phyloP scores from a whole-genome alignment of 2,888 invertebrate genomes.

The Protula sp. region DNA sequence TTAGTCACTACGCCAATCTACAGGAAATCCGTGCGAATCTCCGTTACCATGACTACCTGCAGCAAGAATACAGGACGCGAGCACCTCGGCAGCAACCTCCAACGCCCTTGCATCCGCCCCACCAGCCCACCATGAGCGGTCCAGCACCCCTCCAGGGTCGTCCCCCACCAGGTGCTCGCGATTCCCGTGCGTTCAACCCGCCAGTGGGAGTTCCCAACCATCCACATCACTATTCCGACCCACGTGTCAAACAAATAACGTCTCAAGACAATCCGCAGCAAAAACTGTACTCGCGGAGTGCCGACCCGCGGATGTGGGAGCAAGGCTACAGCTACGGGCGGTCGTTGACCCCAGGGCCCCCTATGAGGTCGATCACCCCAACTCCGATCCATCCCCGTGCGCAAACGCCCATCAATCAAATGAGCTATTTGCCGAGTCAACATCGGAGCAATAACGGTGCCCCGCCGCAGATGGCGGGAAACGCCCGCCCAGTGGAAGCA shows the following conservation, averaged over 20 bases:
- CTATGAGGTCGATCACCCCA: not conserved
- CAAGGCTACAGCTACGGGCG: not conserved
- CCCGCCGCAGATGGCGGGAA: no score
- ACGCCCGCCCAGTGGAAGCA: no score
- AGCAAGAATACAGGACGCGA: conserved; percentile 8
- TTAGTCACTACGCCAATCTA: conserved; percentile 77
- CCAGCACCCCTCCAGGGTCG: no score
- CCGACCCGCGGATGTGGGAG: not conserved
- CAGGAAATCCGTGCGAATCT: conserved; percentile 75
- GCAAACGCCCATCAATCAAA: not conserved
- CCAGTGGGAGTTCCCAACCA: no score
- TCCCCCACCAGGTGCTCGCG: no score
- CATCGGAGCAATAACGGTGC: no score
- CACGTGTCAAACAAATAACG: not conserved
- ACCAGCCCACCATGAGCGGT: not conserved
- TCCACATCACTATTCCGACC: not conserved
- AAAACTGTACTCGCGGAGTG: not conserved
- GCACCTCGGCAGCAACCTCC: conserved; percentile 5
- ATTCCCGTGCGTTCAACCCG: no score
- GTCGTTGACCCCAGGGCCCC: not conserved
- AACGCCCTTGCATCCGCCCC: not conserved
- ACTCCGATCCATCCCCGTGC: not conserved
- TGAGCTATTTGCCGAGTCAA: no score
- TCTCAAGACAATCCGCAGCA: not conserved
- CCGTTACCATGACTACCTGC: conserved; percentile 14